Evolutionary conservation across 2,797 vertebrate genomes (phyloP), one percentile per base, ranked within the genome.

Genomic region (Austrolebias charrua): DNA sequence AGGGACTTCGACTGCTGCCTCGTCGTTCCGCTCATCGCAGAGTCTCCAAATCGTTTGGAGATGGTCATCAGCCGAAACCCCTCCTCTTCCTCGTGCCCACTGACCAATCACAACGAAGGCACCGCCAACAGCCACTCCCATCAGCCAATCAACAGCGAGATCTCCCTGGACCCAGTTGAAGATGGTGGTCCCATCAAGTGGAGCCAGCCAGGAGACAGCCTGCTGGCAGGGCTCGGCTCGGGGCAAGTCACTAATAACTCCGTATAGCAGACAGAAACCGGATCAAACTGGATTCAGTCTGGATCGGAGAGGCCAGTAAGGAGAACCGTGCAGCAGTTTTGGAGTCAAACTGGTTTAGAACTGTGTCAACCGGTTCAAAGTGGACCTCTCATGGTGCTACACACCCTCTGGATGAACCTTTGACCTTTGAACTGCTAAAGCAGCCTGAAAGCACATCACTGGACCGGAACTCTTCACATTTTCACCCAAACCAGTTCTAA

Each of bases 1-100:
- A 93, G 97, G 79, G 96, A 99, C 91, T 98, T 98, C 42, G 98
- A 99, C 90, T 99, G 98, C 93, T 98, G 97, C 75, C 94, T 99
- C 1, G 96, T 97, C 1, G 97, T 99, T 70, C 98, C 98, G 43
- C 95, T 99, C 60, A 98, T 99, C 5, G 95, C 98, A 0, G 98
- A 98, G 79, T 98, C 97, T 10, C 95, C 95, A 16, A 97, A 98
- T 78, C 96, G 93, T 73, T 90, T 99, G 85, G 97, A 99, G 75
- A 92, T 98, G 42, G 97, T 98, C 57, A 98, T 98, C 55, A 99
- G 97, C 76, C 92, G 97, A 76, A 98, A 96, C 81, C 97, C 95
- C 0, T 78, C 94, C 60, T 88, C 83, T 52, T 73, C 80, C 29
- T 63, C 79, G 63, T 69, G 71, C 61, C 64, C 69, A 40, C 60